A percentile compares a stretch with the other conserved stretches of the same genome.
These are phyloP conservation scores for Acinonyx jubatus DNA, from an alignment of 2,113 vertebrate genomes.

Conservation along the genomic window DNA sequence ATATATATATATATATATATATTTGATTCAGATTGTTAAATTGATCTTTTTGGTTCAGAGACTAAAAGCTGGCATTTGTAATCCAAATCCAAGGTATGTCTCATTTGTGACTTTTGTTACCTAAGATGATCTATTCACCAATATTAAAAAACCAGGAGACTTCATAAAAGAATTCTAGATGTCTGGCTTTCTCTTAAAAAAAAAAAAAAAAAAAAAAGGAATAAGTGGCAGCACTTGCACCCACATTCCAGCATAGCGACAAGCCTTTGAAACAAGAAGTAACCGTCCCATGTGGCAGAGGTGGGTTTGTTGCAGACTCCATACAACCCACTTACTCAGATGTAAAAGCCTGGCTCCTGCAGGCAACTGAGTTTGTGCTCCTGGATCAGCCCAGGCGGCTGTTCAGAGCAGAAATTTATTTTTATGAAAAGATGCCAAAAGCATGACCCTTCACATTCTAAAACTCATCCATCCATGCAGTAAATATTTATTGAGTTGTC, in stretches of 20 bases:
- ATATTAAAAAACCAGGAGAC: neutral
- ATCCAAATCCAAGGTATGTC: neutral
- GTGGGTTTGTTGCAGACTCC: neutral
- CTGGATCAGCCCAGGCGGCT: neutral
- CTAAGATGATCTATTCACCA: neutral
- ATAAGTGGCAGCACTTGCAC: neutral
- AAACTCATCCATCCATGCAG: neutral
- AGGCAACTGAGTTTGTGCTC: neutral
- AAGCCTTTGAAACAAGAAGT: neutral
- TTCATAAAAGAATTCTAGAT: neutral
- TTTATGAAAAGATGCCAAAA: conserved; percentile 22
- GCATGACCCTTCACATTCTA: neutral
- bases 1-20: neutral
- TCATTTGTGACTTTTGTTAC: neutral
- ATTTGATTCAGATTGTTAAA: neutral
- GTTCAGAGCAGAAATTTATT: neutral
- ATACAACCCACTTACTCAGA: fast-evolving
- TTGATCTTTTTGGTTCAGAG: neutral
- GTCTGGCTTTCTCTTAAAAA: neutral
- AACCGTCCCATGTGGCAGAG: fast-evolving
- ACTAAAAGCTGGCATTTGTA: neutral
- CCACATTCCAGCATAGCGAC: neutral
- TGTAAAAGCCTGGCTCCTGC: neutral
- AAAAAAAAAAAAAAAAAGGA: neutral
- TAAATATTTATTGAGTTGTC: neutral